Evolutionary conservation across 2,797 vertebrate species (phyloP).

Genomic region (Prunella strophiata): DNA sequence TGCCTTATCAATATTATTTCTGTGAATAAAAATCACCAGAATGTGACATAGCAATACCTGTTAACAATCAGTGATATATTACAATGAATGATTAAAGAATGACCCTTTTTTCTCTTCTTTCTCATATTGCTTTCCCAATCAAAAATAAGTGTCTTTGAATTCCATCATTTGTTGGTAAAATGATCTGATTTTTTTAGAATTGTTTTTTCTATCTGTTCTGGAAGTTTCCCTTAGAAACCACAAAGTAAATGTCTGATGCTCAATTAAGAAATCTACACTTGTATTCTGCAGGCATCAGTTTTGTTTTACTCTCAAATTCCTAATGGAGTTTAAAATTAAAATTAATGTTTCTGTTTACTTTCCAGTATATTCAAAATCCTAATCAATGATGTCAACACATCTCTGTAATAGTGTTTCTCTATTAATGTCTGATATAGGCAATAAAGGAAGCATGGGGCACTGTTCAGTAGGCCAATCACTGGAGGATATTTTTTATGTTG

Average conservation of each 20-base stretch:
- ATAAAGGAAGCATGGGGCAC: not conserved
- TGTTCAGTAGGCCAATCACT: not conserved
- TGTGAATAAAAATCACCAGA: not conserved
- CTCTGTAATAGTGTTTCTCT: slow-evolving; percentile 20
- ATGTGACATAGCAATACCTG: not conserved
- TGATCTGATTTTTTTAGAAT: accelerated
- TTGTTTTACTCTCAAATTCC: slow-evolving; percentile 19
- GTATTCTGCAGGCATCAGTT: not conserved
- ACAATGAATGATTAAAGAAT: not conserved
- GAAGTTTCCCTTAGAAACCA: not conserved
- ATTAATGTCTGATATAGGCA: not conserved
- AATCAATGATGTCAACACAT: slow-evolving; percentile 41
- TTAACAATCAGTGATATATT: not conserved
- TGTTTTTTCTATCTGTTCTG: not conserved
- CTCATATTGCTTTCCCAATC: not conserved
- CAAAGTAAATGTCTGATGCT: not conserved
- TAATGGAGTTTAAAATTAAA: slow-evolving; percentile 54
- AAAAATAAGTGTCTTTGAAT: not conserved
- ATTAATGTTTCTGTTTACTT: slow-evolving; percentile 55
- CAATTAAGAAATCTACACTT: not conserved
- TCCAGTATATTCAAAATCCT: not conserved
- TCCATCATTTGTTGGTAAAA: not conserved
- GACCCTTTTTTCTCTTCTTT: not conserved
- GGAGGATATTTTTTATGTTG: not conserved
- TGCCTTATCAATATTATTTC: not conserved